Conservation (phyloP, 2,113 vertebrate genomes). For the Crotalus viridis region DNA sequence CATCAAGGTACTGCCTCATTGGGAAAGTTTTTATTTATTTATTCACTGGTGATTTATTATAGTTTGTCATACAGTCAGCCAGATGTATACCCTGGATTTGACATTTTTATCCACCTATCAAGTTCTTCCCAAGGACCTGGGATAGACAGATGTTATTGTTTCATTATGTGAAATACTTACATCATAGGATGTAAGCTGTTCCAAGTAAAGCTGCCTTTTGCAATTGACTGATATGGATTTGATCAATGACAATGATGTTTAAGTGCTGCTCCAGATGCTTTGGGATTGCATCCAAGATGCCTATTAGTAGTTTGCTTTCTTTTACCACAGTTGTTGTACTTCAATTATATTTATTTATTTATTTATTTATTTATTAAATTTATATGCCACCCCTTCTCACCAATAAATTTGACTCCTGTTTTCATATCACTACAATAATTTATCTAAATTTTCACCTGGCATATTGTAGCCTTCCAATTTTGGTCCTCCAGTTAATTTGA, state of each 20-base stretch:
- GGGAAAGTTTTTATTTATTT: not conserved
- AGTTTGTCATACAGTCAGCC: not conserved
- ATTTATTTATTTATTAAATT: too few relatives aligned
- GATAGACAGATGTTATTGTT: not conserved
- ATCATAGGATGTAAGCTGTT: not conserved
- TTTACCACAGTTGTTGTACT: not conserved
- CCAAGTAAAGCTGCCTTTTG: not conserved
- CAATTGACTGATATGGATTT: not conserved
- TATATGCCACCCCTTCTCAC: not conserved
- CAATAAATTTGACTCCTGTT: not conserved
- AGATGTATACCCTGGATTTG: not conserved
- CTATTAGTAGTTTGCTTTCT: not conserved
- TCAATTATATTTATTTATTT: too few relatives aligned
- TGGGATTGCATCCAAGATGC: not conserved
- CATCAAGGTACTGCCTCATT: not conserved
- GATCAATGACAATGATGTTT: not conserved
- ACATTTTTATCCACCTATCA: not conserved
- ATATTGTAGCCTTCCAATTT: too few relatives aligned
- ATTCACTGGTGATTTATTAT: not conserved
- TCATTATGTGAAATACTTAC: not conserved
- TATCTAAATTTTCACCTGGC: not conserved
- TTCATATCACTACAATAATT: slow-evolving; percentile 16
- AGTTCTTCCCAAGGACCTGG: not conserved
- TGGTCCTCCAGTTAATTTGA: too few relatives aligned
- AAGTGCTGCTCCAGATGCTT: not conserved